phyloP scores from a whole-genome alignment of 1,140 invertebrate genomes.

The Phthorimaea operculella region DNA sequence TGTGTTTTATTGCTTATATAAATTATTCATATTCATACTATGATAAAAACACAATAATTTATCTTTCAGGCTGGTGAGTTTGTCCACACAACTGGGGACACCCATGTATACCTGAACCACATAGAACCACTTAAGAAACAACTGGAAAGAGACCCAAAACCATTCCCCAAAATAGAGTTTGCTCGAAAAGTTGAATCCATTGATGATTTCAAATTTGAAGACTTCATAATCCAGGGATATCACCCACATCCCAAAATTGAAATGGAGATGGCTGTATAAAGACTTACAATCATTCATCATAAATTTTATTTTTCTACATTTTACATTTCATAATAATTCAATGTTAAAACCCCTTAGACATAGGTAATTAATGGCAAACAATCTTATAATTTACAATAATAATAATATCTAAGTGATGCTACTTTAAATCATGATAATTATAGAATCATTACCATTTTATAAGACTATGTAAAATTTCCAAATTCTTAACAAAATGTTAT shows the following conservation, averaged over 20 bases:
- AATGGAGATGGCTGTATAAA: constrained; percentile 96
- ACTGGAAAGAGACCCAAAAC: constrained; percentile 79
- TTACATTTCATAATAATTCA: neutral
- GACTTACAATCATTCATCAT: neutral
- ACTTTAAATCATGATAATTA: constrained; percentile 10
- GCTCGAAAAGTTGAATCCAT: constrained; percentile 72
- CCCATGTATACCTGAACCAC: constrained; percentile 97
- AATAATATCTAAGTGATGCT: constrained; percentile 28
- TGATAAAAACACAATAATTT: too few relatives aligned
- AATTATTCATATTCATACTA: too few relatives aligned
- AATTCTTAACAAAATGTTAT: constrained; percentile 43
- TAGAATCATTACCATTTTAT: constrained; percentile 25
- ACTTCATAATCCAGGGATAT: constrained; percentile 91
- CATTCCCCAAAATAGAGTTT: constrained; percentile 84
- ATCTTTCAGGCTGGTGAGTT: constrained; percentile 90
- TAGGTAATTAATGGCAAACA: constrained; percentile 37
- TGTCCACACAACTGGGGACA: constrained; percentile 95
- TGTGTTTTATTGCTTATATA: too few relatives aligned
- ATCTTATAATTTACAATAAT: constrained; percentile 20
- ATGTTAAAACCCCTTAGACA: constrained; percentile 33
- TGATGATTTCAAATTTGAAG: constrained; percentile 90
- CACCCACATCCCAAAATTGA: constrained; percentile 90
- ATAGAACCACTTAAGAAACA: constrained; percentile 88
- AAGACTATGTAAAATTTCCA: constrained; percentile 38
- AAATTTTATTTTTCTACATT: neutral